phyloP scores from a whole-genome alignment of 2,888 invertebrate genomes.

The Stenodera caucasica region DNA sequence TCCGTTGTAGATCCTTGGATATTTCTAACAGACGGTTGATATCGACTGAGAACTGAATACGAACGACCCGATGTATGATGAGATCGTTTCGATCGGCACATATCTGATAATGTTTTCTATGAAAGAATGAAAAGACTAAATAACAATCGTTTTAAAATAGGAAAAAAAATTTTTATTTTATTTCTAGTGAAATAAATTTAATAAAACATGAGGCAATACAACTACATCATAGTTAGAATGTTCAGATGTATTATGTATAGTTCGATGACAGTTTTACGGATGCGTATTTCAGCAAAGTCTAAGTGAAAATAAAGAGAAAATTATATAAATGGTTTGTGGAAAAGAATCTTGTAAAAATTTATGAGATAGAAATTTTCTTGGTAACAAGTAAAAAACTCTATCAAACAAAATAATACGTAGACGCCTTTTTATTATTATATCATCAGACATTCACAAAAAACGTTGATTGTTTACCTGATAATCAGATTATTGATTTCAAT shows the following conservation, averaged over 20 bases:
- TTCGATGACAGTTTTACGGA: neutral
- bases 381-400: no score
- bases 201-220: constrained; percentile 2
- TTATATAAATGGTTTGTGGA: no score
- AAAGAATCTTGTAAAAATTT: neutral
- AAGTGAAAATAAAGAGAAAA: neutral
- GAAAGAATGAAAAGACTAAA: constrained; percentile 18
- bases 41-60: constrained; percentile 26
- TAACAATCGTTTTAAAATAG: neutral
- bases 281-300: neutral
- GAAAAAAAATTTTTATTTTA: no score
- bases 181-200: no score
- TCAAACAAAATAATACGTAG: no score
- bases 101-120: constrained; percentile 39
- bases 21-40: constrained; percentile 22
- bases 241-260: constrained; percentile 4
- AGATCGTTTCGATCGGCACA: constrained; percentile 32
- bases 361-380: no score
- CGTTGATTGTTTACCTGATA: no score
- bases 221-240: neutral
- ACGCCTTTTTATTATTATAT: no score
- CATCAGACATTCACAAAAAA: no score
- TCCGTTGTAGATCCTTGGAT: constrained; percentile 37
- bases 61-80: constrained; percentile 19
- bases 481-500: no score